phyloP scores from a whole-genome alignment of 1,140 invertebrate genomes.

The Danaus plexippus region DNA sequence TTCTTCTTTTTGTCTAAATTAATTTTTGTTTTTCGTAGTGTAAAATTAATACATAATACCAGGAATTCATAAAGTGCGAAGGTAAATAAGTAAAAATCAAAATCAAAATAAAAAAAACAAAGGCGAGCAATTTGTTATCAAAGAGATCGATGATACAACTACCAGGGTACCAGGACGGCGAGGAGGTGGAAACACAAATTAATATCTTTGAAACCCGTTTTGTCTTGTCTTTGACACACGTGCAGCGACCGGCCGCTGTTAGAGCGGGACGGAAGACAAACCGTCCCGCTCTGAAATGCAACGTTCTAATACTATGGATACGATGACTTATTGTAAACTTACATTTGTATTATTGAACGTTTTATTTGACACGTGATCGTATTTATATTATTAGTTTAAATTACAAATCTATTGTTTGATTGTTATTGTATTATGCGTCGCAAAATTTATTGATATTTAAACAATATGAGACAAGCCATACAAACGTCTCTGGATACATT shows the following conservation, averaged over 20 bases:
- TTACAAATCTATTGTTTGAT: too few relatives aligned
- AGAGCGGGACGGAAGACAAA: slow-evolving; percentile 28
- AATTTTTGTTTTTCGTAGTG: too few relatives aligned
- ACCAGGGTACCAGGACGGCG: slow-evolving; percentile 42
- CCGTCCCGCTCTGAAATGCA: slow-evolving; percentile 36
- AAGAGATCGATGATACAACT: slow-evolving; percentile 48
- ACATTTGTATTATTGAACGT: slow-evolving; percentile 28
- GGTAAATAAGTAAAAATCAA: slow-evolving; percentile 34
- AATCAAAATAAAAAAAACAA: slow-evolving; percentile 38
- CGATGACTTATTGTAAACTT: slow-evolving; percentile 3
- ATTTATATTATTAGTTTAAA: not conserved
- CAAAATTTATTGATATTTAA: too few relatives aligned
- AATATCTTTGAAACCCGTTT: slow-evolving; percentile 65
- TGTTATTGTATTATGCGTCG: too few relatives aligned
- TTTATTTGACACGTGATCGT: slow-evolving; percentile 22
- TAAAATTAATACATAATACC: slow-evolving; percentile 3
- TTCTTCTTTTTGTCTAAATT: too few relatives aligned
- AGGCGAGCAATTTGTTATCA: slow-evolving; percentile 64
- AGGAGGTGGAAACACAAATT: slow-evolving; percentile 61
- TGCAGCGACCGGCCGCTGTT: slow-evolving; percentile 49
- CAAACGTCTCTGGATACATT: too few relatives aligned
- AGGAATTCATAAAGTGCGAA: slow-evolving; percentile 14
- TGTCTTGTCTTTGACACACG: slow-evolving; percentile 54
- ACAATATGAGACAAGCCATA: too few relatives aligned
- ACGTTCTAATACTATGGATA: slow-evolving; percentile 47